Conservation (phyloP, 2,797 vertebrate species). For the Gorsachius magnificus region DNA sequence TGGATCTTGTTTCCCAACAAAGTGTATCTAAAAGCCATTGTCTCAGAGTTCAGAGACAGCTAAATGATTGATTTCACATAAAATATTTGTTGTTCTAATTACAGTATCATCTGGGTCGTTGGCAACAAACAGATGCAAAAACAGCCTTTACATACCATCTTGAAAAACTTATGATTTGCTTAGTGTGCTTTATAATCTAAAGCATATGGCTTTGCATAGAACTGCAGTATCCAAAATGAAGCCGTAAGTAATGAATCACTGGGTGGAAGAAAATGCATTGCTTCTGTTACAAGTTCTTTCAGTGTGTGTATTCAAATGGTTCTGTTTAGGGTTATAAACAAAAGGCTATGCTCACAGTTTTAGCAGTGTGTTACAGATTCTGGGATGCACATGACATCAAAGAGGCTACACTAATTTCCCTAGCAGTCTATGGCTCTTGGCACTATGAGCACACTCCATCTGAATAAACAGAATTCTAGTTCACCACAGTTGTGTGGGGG, state of each 20-base stretch:
- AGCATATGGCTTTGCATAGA: conserved; percentile 81
- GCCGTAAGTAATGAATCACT: conserved; percentile 78
- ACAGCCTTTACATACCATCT: conserved; percentile 79
- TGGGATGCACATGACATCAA: conserved; percentile 93
- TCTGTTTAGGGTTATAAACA: conserved; percentile 81
- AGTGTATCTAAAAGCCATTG: conserved; percentile 68
- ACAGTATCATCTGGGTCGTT: conserved; percentile 84
- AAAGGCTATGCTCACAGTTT: conserved; percentile 68
- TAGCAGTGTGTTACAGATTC: conserved; percentile 73
- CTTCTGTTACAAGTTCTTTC: conserved; percentile 77
- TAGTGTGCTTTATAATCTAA: conserved; percentile 81
- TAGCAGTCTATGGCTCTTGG: conserved; percentile 83
- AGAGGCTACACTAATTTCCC: conserved; percentile 84
- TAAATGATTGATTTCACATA: conserved; percentile 76
- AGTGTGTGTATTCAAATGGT: conserved; percentile 76
- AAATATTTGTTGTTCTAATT: conserved; percentile 85
- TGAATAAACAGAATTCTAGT: conserved; percentile 85
- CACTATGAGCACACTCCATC: conserved; percentile 80
- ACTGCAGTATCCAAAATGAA: conserved; percentile 78
- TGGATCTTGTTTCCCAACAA: conserved; percentile 66
- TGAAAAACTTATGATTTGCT: conserved; percentile 78
- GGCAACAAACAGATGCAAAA: conserved; percentile 86
- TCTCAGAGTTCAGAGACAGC: conserved; percentile 74
- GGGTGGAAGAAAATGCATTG: conserved; percentile 69
- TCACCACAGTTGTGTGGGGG: conserved; percentile 74